These are phyloP conservation scores for Heterochromis multidens DNA, from an alignment of 2,113 vertebrate species.

Conservation along the genomic window DNA sequence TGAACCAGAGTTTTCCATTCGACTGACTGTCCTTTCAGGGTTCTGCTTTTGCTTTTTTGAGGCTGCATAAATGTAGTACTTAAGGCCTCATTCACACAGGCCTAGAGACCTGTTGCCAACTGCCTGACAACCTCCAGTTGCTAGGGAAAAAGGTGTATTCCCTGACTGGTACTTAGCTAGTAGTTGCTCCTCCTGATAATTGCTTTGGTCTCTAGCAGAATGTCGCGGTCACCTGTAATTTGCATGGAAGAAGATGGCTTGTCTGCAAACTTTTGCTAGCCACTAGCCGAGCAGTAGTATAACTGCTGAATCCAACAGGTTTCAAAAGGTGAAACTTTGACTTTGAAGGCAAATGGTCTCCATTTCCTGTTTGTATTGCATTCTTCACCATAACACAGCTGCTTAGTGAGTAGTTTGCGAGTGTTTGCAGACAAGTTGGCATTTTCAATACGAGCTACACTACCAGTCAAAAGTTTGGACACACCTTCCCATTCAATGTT, in stretches of 20 bases:
- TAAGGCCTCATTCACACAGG: background rate
- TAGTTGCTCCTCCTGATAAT: accelerated
- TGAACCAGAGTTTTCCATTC: background rate
- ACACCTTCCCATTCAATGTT: too few species aligned
- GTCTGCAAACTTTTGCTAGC: background rate
- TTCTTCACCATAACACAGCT: background rate
- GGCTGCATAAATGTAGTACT: accelerated
- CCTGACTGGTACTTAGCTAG: background rate
- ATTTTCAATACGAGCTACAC: background rate
- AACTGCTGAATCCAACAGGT: too few species aligned
- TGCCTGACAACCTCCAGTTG: background rate
- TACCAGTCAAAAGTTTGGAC: too few species aligned
- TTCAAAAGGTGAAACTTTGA: too few species aligned
- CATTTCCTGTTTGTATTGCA: too few species aligned
- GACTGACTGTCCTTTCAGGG: background rate
- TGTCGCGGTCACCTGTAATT: background rate
- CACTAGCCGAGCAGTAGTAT: too few species aligned
- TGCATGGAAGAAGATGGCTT: background rate
- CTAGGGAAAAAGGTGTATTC: accelerated
- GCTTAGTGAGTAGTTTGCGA: background rate
- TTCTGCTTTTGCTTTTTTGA: background rate
- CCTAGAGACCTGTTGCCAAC: background rate
- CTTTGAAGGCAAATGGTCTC: background rate
- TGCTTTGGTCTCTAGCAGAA: accelerated
- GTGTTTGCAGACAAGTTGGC: background rate